Percentiles rank a stretch among this genome's conserved stretches.
These are phyloP conservation scores for Lapara coniferarum DNA, from an alignment of 2,888 invertebrate genomes.

Conservation along the genomic window DNA sequence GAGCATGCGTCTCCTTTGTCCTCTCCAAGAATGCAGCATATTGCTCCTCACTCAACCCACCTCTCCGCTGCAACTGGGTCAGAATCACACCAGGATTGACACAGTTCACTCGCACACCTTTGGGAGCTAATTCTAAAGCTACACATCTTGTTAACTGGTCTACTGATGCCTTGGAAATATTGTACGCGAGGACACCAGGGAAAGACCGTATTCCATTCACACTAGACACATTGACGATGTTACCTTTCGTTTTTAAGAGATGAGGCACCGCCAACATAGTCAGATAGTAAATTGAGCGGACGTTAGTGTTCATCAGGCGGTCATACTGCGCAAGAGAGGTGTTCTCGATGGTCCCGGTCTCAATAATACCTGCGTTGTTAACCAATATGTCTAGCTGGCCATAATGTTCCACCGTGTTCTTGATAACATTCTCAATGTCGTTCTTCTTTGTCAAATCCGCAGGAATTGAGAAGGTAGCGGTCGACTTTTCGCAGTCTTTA, in stretches of 20 bases:
- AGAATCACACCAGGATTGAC: conserved; percentile 97
- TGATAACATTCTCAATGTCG: conserved; percentile 88
- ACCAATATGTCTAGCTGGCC: conserved; percentile 92
- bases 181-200: conserved; percentile 94
- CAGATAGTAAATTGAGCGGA: conserved; percentile 91
- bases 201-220: conserved; percentile 96
- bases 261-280: conserved; percentile 95
- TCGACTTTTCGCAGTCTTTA: conserved; percentile 65
- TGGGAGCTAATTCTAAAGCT: conserved; percentile 92
- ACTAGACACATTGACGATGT: conserved; percentile 97
- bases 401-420: conserved; percentile 88
- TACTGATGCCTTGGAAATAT: conserved; percentile 95
- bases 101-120: conserved; percentile 94
- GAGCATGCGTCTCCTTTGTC: conserved; percentile 93
- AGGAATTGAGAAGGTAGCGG: conserved; percentile 82
- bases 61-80: conserved; percentile 93
- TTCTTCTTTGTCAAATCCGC: conserved; percentile 90
- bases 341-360: conserved; percentile 92
- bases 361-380: conserved; percentile 95
- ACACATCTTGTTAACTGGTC: conserved; percentile 97
- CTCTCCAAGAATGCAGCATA: conserved; percentile 93
- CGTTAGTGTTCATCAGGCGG: conserved; percentile 94
- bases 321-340: conserved; percentile 95
- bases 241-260: conserved; percentile 92
- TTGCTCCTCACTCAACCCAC: conserved; percentile 92